Evolutionary conservation across 2,797 vertebrate species (phyloP).

Genomic region (Phrynocephalus vlangalii): DNA sequence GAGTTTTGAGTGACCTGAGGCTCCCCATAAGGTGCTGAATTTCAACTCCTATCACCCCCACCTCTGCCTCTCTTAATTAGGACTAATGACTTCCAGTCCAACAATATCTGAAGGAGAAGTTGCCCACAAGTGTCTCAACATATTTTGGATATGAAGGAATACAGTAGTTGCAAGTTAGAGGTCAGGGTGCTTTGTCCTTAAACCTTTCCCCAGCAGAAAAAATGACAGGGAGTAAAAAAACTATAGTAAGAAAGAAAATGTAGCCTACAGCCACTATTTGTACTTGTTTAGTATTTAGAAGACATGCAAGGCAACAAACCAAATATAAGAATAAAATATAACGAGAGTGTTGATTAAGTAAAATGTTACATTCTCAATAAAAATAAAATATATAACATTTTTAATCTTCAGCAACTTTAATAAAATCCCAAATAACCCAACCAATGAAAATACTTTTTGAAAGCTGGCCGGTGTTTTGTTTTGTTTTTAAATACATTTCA

Average conservation of each 20-base stretch:
- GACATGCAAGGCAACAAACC: not conserved
- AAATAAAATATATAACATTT: too few relatives aligned
- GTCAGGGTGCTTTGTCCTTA: not conserved
- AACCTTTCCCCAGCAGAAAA: not conserved
- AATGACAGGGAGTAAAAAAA: not conserved
- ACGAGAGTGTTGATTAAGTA: too few relatives aligned
- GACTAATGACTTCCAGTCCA: not conserved
- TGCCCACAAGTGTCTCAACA: not conserved
- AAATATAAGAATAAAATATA: not conserved
- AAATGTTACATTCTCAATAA: too few relatives aligned
- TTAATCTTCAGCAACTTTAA: too few relatives aligned
- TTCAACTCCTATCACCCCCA: too few relatives aligned
- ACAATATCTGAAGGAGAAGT: not conserved
- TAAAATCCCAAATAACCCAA: too few relatives aligned
- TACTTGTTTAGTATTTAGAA: not conserved
- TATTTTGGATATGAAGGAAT: not conserved
- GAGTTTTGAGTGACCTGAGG: too few relatives aligned
- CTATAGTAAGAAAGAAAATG: not conserved
- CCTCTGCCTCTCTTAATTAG: not conserved
- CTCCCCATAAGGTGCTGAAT: too few relatives aligned
- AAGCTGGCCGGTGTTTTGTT: too few relatives aligned
- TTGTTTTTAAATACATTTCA: not conserved
- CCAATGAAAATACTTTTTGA: not conserved
- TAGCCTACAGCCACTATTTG: too few relatives aligned
- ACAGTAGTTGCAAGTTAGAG: not conserved